These are phyloP conservation scores for Chondrilla cf. caribensis DNA, from an alignment of 37 sponge, comb jelly and placozoan species.

Conservation along the genomic window DNA sequence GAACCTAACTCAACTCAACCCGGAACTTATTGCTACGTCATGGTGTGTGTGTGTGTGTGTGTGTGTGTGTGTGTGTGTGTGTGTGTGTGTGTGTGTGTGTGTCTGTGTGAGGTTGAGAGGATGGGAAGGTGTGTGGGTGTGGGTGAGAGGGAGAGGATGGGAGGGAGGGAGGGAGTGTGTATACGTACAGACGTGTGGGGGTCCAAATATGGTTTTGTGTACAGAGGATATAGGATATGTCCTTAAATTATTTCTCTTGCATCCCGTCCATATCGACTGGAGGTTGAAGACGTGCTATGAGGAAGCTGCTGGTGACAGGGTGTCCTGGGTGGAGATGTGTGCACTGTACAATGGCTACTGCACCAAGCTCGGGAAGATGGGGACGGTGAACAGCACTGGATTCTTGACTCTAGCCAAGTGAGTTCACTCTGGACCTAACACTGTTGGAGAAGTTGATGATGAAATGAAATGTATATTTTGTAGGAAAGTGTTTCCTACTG, in stretches of 20 bases:
- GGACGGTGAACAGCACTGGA: not conserved
- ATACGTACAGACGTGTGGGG: too few relatives aligned
- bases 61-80: not conserved
- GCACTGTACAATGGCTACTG: constrained; percentile 13
- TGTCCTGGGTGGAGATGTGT: constrained; percentile 3
- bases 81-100: not conserved
- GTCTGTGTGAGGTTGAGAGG: too few relatives aligned
- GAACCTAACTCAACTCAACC: not conserved
- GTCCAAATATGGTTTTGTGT: not conserved
- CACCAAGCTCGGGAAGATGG: not conserved
- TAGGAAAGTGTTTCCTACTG: not conserved
- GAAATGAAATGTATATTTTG: too few relatives aligned
- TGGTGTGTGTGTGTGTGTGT: not conserved
- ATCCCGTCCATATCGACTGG: too few relatives aligned
- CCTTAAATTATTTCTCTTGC: too few relatives aligned
- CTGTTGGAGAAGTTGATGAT: too few relatives aligned
- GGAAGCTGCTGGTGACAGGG: constrained; percentile 2
- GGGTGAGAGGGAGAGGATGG: too few relatives aligned
- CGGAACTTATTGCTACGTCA: not conserved
- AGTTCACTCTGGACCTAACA: too few relatives aligned
- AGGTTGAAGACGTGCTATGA: constrained; percentile 14
- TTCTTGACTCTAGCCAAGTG: not conserved
- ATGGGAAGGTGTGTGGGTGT: too few relatives aligned
- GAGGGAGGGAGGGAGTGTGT: too few relatives aligned
- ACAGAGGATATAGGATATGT: too few relatives aligned